A percentile compares a stretch with the other conserved stretches of the same genome.
phyloP scores from a whole-genome alignment of 2,113 vertebrate species.

The Phodopus roborovskii region DNA sequence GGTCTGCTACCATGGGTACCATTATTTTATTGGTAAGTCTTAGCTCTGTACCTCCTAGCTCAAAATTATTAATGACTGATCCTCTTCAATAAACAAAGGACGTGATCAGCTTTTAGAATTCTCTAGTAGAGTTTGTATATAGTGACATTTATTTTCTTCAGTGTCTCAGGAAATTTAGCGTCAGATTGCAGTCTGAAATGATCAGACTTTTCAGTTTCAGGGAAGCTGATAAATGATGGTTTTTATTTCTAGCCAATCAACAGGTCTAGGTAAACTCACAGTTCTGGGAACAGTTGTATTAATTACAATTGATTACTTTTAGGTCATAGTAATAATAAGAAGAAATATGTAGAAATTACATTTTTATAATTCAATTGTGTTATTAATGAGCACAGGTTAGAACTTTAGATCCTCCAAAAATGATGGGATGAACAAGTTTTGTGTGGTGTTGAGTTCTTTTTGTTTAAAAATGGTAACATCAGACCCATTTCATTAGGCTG shows the following conservation, averaged over 20 bases:
- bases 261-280: not conserved
- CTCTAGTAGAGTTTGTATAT: conserved; percentile 35
- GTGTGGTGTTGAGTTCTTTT: not conserved
- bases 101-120: conserved; percentile 67
- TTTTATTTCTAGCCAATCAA: conserved; percentile 60
- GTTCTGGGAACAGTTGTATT: conserved; percentile 3
- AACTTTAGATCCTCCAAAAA: conserved; percentile 1
- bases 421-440: not conserved
- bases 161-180: conserved; percentile 29
- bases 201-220: conserved; percentile 33
- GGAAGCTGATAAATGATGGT: conserved; percentile 53
- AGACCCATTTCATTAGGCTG: not conserved
- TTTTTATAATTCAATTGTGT: conserved; percentile 45
- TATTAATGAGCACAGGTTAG: not conserved
- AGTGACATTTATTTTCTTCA: conserved; percentile 45
- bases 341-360: not conserved
- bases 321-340: not conserved
- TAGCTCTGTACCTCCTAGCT: conserved; percentile 50
- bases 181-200: not conserved
- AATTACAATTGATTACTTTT: conserved; percentile 41
- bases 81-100: conserved; percentile 61
- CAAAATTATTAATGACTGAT: conserved; percentile 72
- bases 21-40: conserved; percentile 72
- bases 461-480: conserved; percentile 10
- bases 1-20: not conserved